Conservation (phyloP, 1,140 invertebrate species). For the Cyphomyrmex costatus region DNA sequence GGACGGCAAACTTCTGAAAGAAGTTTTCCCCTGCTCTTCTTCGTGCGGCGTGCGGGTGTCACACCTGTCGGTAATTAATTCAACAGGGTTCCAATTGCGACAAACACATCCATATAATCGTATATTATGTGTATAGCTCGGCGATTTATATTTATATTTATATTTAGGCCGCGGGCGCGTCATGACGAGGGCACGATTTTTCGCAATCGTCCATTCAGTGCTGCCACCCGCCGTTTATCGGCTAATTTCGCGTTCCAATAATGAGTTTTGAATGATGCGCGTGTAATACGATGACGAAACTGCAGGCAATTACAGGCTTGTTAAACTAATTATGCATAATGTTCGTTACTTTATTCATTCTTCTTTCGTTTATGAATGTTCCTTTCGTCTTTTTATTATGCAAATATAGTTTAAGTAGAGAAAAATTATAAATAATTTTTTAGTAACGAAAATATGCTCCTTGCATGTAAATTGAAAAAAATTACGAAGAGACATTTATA, state of each 20-base stretch:
- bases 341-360: neutral
- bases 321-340: neutral
- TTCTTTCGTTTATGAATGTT: neutral
- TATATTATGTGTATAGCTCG: neutral
- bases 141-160: neutral
- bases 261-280: neutral
- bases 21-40: neutral
- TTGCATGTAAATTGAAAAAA: neutral
- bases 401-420: neutral
- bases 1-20: constrained; percentile 1
- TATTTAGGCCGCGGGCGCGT: neutral
- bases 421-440: neutral
- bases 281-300: neutral
- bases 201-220: neutral
- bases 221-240: neutral
- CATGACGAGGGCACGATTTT: neutral
- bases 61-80: neutral
- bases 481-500: neutral
- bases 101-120: neutral
- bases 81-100: neutral
- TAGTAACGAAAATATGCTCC: neutral
- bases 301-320: neutral
- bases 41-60: too few species aligned
- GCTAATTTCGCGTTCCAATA: neutral
- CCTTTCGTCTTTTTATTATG: neutral